These are phyloP conservation scores for Hyperoplus immaculatus DNA, from an alignment of 2,797 vertebrate genomes.

Conservation along the genomic window DNA sequence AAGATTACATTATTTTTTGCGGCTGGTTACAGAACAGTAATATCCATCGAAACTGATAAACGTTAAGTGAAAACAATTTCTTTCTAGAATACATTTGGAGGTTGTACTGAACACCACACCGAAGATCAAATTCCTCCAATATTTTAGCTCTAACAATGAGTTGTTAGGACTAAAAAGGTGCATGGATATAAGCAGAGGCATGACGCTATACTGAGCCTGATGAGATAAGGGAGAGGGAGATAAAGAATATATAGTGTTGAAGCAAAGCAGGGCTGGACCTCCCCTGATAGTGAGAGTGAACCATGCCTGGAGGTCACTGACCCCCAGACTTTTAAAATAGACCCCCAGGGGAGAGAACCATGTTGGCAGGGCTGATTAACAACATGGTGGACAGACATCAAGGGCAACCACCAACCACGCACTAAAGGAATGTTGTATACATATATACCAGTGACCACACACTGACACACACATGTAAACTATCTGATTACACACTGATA, in stretches of 20 bases:
- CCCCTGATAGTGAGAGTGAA: conserved; percentile 76
- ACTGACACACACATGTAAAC: neutral
- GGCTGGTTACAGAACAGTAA: neutral
- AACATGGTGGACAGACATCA: conserved; percentile 51
- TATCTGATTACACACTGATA: neutral
- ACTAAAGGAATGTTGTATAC: conserved; percentile 43
- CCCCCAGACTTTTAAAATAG: conserved; percentile 67
- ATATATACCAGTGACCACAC: conserved; percentile 12
- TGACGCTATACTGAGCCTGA: neutral
- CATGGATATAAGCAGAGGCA: neutral
- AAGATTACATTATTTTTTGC: neutral
- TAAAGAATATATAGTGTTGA: conserved; percentile 27
- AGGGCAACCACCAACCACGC: conserved; percentile 21
- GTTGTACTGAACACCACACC: neutral
- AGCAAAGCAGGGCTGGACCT: conserved; percentile 51
- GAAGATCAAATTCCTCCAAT: neutral
- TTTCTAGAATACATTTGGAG: neutral
- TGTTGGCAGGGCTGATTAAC: conserved; percentile 58
- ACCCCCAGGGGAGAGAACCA: conserved; percentile 38
- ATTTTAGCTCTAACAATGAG: neutral
- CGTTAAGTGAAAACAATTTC: neutral
- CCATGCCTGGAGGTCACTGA: conserved; percentile 67
- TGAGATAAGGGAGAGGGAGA: conserved; percentile 35
- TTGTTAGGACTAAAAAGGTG: neutral
- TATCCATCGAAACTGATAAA: neutral